Evolutionary conservation across 2,797 vertebrate genomes (phyloP).

Genomic region (Garrulus glandarius): DNA sequence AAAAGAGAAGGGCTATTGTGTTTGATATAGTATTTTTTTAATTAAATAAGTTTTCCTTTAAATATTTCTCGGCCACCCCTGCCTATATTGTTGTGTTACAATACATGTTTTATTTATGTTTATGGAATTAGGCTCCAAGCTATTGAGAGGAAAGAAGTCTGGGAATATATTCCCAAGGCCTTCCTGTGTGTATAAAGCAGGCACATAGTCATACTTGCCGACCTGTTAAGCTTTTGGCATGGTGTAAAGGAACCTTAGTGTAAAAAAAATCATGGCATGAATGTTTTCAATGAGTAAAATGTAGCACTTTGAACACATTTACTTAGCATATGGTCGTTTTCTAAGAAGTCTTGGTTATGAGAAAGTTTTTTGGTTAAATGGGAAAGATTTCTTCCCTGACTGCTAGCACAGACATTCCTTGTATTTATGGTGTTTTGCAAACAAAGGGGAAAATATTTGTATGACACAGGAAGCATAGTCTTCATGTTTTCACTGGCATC

Average conservation of each 20-base stretch:
- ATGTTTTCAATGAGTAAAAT: conserved; percentile 58
- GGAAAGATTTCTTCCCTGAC: conserved; percentile 44
- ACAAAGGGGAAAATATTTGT: conserved; percentile 57
- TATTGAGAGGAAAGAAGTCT: not conserved
- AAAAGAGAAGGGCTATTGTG: not conserved
- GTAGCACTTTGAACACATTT: conserved; percentile 62
- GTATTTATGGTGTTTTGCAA: conserved; percentile 61
- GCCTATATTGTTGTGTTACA: not conserved
- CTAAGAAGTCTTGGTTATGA: conserved; percentile 51
- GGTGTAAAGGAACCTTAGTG: conserved; percentile 18
- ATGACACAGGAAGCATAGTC: conserved; percentile 38
- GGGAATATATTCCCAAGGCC: not conserved
- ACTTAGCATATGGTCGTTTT: conserved; percentile 56
- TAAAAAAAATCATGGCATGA: conserved; percentile 33
- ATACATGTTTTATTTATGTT: not conserved
- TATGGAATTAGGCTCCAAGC: not conserved
- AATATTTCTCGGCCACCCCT: not conserved
- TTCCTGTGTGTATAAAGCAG: not conserved
- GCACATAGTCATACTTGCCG: not conserved
- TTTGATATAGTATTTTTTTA: not conserved
- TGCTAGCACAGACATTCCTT: conserved; percentile 37
- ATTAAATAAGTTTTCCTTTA: not conserved
- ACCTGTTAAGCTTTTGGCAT: conserved; percentile 52
- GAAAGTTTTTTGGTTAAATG: conserved; percentile 50
- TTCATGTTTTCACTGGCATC: conserved; percentile 26